Evolutionary conservation across 2,797 vertebrate species (phyloP).

Genomic region (Trachops cirrhosus): DNA sequence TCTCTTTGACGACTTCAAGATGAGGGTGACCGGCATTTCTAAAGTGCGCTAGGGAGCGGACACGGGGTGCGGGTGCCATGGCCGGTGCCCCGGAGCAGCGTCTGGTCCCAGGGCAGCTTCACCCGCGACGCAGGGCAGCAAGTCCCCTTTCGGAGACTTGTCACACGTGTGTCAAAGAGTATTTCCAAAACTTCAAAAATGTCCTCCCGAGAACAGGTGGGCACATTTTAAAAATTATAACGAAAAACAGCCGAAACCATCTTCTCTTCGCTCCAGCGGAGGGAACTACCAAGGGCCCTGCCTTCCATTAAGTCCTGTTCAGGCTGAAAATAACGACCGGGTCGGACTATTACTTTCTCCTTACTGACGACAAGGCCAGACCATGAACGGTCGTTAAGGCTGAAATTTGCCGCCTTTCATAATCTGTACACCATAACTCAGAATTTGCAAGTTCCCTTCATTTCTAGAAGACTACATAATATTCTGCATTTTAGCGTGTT

Average conservation of each 20-base stretch:
- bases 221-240: not conserved
- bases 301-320: rapidly evolving
- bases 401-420: not conserved
- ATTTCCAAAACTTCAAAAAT: not conserved
- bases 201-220: not conserved
- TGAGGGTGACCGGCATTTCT: constrained; percentile 92
- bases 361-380: not conserved
- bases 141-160: not conserved
- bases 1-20: constrained; percentile 91
- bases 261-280: not conserved
- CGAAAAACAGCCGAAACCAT: not conserved
- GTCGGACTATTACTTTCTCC: not conserved
- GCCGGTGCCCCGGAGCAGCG: not conserved
- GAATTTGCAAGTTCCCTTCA: not conserved
- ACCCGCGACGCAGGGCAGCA: not conserved
- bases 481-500: not conserved
- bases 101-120: not conserved
- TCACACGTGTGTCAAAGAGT: not conserved
- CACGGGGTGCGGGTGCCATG: not conserved
- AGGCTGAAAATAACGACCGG: not conserved
- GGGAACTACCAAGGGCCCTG: not conserved
- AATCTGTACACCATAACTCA: not conserved
- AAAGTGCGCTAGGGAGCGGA: constrained; percentile 85
- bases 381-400: not conserved
- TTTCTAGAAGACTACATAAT: not conserved